Conservation (phyloP, 2,113 vertebrate genomes). For the Nettapus auritus region DNA sequence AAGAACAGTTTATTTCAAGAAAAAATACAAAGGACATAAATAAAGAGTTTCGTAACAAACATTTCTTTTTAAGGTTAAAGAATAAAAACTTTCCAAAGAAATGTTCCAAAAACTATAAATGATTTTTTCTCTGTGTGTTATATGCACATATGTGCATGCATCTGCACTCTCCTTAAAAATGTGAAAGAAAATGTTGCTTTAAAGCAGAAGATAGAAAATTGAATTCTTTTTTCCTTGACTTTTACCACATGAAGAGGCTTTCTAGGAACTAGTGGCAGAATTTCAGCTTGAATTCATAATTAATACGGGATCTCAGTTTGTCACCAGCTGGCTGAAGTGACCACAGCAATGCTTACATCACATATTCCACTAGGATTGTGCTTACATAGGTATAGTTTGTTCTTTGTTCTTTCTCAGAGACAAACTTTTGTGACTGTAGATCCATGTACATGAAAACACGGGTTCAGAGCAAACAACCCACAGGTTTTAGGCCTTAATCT, state of each 20-base stretch:
- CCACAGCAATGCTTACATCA: not conserved
- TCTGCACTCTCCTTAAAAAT: not conserved
- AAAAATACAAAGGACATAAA: not conserved
- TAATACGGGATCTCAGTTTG: not conserved
- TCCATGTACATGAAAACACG: not conserved
- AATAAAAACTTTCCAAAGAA: not conserved
- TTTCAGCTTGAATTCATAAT: not conserved
- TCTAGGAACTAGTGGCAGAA: not conserved
- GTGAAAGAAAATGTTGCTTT: not conserved
- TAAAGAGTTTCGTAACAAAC: not conserved
- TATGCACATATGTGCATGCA: not conserved
- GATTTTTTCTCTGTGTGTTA: not conserved
- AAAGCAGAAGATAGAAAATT: not conserved
- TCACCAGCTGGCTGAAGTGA: not conserved
- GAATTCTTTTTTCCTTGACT: not conserved
- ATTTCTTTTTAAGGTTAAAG: not conserved
- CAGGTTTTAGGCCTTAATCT: not conserved
- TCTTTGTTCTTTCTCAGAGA: not conserved
- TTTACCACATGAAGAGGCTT: not conserved
- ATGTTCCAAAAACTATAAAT: not conserved
- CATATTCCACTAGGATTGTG: not conserved
- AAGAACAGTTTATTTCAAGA: not conserved
- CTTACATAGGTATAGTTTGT: not conserved
- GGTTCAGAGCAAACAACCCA: not conserved
- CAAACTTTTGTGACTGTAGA: not conserved